Conservation (phyloP, 2,797 vertebrate genomes). For the Garrulus glandarius region DNA sequence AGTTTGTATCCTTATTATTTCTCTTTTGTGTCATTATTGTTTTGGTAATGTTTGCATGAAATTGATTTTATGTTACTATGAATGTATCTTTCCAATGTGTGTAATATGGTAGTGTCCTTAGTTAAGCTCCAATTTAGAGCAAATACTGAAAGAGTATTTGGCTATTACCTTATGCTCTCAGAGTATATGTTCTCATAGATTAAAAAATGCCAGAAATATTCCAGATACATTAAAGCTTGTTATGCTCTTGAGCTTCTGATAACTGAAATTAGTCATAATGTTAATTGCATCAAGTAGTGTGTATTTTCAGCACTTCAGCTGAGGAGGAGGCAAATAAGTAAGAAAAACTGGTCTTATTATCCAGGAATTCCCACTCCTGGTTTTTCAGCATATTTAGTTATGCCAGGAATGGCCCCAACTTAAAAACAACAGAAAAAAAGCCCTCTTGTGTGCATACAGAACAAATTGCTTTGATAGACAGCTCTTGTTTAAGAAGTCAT, state of each 20-base stretch:
- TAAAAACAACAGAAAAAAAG: background rate
- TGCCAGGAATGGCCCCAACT: background rate
- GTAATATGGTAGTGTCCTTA: constrained; percentile 32
- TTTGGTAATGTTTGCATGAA: background rate
- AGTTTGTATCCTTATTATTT: constrained; percentile 23
- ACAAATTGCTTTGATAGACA: background rate
- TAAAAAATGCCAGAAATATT: constrained; percentile 3
- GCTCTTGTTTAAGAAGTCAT: background rate
- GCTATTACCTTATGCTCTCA: constrained; percentile 11
- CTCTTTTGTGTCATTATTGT: background rate
- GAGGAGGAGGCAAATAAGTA: background rate
- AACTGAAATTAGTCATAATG: background rate
- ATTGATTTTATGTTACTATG: constrained; percentile 40
- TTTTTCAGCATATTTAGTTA: constrained; percentile 8
- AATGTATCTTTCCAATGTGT: constrained; percentile 19
- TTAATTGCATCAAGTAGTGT: constrained; percentile 1
- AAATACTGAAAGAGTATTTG: constrained; percentile 46
- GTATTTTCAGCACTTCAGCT: constrained; percentile 14
- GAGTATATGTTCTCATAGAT: background rate
- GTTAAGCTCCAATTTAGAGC: constrained; percentile 45
- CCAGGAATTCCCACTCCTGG: background rate
- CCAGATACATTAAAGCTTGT: background rate
- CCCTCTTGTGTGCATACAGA: background rate
- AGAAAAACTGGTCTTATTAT: background rate
- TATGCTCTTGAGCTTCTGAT: background rate